Base-by-base conservation (phyloP, 1,140 invertebrate genomes). In the Achroia grisella region DNA sequence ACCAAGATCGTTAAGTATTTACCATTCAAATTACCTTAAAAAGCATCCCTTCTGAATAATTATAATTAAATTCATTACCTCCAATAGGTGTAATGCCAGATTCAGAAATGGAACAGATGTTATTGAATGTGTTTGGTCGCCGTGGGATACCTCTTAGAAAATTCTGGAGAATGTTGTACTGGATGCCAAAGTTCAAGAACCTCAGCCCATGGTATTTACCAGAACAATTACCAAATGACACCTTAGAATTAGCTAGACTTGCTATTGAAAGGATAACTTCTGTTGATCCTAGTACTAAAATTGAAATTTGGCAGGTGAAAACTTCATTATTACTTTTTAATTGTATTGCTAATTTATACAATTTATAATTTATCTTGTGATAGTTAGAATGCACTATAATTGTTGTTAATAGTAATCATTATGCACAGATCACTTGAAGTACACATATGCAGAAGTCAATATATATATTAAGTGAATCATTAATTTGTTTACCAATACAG, bases 131-230 rank as follows among this genome's bases (percentile, higher is more conserved):
- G 31, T 99, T 99, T 88, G 97, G 97, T 0, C 85, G 87, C 44
- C 86, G 91, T 61, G 92, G 92, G 8, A 89, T 91, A 70, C 94
- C 95, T 0, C 73, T 96, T 9, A 86, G 94, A 48, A 98, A 97
- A 73, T 94, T 91, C 69, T 93, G 91, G 87, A 88, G 96, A 35
- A 97, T 99, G 93, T 91, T 96, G 88, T 99, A 99, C 71, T 99
- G 98, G 98, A 93, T 98, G 92, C 97, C 97, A 2, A 99, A 99
- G 80, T 96, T 99, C 65, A 95, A 92, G 68, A 92, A 98, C 77
- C 73, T 93, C 0, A 96, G 95, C 56, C 98, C 98, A 1, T 99
- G 94, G 91, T 90, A 91, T 1, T 71, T 98, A 31, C 95, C 97
- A 0, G 87, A 91, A 27, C 88, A 90, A 1, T 54, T 94, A 23